Evolutionary conservation across 2,113 vertebrate genomes (phyloP).

Genomic region (Uria lomvia): DNA sequence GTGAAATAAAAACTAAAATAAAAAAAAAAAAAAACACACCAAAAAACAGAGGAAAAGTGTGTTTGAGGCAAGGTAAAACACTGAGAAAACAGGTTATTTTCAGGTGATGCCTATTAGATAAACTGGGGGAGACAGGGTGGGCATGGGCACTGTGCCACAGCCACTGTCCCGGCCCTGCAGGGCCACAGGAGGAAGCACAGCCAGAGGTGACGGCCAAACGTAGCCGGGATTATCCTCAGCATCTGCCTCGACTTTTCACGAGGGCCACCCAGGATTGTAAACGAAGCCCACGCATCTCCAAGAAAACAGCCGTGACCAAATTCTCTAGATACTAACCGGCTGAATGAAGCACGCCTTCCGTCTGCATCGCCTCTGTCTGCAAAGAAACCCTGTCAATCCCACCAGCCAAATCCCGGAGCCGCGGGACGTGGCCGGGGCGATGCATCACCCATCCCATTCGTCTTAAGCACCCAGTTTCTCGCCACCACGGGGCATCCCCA

Average conservation of each 20-base stretch:
- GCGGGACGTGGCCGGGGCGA: fast-evolving
- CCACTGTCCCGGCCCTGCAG: background rate
- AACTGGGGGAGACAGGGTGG: fast-evolving
- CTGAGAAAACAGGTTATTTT: background rate
- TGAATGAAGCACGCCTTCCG: fast-evolving
- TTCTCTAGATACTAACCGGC: background rate
- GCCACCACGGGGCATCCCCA: fast-evolving
- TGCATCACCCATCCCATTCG: fast-evolving
- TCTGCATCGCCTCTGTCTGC: background rate
- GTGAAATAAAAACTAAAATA: background rate
- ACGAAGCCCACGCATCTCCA: background rate
- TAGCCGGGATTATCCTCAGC: background rate
- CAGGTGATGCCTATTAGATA: fast-evolving
- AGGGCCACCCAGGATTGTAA: background rate
- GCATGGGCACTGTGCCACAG: fast-evolving
- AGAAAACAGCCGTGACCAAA: background rate
- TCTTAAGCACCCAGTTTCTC: background rate
- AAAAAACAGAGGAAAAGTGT: background rate
- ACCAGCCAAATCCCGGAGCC: fast-evolving
- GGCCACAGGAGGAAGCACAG: background rate
- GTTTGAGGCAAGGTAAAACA: background rate
- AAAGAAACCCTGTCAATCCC: fast-evolving
- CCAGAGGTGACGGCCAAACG: fast-evolving
- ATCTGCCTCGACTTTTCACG: background rate
- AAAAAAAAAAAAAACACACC: no score